phyloP scores from a whole-genome alignment of 2,888 invertebrate species.

The Apamea anceps region DNA sequence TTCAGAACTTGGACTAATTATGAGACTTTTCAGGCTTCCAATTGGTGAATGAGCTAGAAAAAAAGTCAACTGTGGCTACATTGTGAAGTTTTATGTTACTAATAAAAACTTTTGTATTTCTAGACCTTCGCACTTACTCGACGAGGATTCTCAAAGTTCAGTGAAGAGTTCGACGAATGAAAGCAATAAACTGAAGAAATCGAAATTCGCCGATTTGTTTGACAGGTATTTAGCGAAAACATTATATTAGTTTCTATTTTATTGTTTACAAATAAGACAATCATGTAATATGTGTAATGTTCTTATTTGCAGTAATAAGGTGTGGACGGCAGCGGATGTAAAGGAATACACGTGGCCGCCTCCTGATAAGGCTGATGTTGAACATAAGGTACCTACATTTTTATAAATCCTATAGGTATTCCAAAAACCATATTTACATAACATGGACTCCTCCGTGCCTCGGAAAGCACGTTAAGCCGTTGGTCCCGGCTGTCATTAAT shows the following conservation, averaged over 20 bases:
- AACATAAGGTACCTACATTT: conserved; percentile 79
- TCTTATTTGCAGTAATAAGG: conserved; percentile 84
- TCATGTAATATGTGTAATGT: conserved; percentile 24
- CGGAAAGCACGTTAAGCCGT: no score
- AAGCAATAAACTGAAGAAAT: conserved; percentile 88
- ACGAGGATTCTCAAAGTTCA: conserved; percentile 96
- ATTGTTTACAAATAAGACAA: neutral
- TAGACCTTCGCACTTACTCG: conserved; percentile 88
- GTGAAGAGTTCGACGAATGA: conserved; percentile 94
- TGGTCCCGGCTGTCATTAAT: no score
- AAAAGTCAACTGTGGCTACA: neutral
- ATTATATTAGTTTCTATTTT: neutral
- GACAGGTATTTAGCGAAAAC: conserved; percentile 79
- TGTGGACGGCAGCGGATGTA: conserved; percentile 95
- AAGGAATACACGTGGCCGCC: conserved; percentile 98
- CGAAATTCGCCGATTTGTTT: conserved; percentile 87
- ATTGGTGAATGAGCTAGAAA: neutral
- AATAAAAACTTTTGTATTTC: conserved; percentile 33
- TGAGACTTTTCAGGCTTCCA: neutral
- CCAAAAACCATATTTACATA: no score
- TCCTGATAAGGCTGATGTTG: conserved; percentile 81
- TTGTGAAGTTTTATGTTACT: neutral
- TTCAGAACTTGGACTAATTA: neutral
- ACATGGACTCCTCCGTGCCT: no score
- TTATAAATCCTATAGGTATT: neutral